A percentile compares a stretch with the other conserved stretches of the same genome.
Evolutionary conservation across 1,140 invertebrate species (phyloP).

Genomic region (Dufourea novaeangliae): DNA sequence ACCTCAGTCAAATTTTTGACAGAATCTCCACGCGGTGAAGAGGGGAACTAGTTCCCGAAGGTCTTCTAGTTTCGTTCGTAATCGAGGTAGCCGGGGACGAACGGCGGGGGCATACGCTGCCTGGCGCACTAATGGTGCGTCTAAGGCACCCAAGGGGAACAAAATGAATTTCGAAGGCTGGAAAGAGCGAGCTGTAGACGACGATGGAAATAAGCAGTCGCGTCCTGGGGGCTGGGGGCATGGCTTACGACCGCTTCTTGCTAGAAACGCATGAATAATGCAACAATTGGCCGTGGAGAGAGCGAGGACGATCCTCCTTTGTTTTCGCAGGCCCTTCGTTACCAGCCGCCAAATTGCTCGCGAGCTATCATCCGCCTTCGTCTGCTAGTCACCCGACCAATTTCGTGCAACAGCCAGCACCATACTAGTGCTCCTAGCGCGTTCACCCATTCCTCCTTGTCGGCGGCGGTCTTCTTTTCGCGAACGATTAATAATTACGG

Average conservation of each 20-base stretch:
- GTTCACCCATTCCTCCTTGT: not conserved
- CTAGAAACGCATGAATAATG: constrained; percentile 80
- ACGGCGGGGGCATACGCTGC: constrained; percentile 21
- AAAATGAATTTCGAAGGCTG: constrained; percentile 67
- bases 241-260: constrained; percentile 72
- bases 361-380: constrained; percentile 60
- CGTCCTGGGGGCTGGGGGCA: constrained; percentile 52
- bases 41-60: constrained; percentile 45
- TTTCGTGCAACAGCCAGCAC: constrained; percentile 53
- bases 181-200: constrained; percentile 41
- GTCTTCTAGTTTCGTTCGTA: constrained; percentile 49
- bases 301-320: constrained; percentile 78
- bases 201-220: constrained; percentile 44
- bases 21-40: constrained; percentile 9
- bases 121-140: constrained; percentile 60
- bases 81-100: constrained; percentile 50
- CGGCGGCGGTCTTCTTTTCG: constrained; percentile 23
- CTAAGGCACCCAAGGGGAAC: constrained; percentile 53
- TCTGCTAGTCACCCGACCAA: constrained; percentile 67
- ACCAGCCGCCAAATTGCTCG: constrained; percentile 76
- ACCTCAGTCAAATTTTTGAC: constrained; percentile 29
- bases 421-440: not conserved
- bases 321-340: constrained; percentile 78
- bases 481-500: constrained; percentile 71
- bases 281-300: constrained; percentile 74